phyloP scores from a whole-genome alignment of 2,113 vertebrate genomes.

The Nettapus auritus region DNA sequence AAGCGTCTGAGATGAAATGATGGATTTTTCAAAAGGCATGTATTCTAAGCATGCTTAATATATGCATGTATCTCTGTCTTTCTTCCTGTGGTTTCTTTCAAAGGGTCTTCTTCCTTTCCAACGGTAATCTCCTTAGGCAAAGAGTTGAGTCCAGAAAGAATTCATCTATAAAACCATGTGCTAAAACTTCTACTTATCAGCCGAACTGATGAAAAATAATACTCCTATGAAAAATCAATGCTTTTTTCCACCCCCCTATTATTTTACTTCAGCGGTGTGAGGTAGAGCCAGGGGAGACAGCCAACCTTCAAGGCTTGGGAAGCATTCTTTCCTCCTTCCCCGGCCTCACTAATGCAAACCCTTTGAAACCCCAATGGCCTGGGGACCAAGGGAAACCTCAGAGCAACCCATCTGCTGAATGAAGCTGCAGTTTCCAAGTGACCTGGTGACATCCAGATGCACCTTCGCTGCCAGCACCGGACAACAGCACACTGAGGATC shows the following conservation, averaged over 20 bases:
- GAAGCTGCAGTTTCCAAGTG: background rate
- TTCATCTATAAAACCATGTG: background rate
- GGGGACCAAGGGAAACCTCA: background rate
- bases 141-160: background rate
- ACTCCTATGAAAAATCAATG: background rate
- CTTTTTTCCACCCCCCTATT: background rate
- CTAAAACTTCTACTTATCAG: background rate
- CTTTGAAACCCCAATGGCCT: background rate
- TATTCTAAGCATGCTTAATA: slow-evolving; percentile 29
- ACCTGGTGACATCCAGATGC: background rate
- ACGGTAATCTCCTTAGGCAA: slow-evolving; percentile 18
- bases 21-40: slow-evolving; percentile 19
- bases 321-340: background rate
- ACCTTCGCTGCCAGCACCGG: background rate
- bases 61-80: background rate
- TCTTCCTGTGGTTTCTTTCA: slow-evolving; percentile 36
- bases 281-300: background rate
- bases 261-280: background rate
- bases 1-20: slow-evolving; percentile 1
- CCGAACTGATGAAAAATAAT: background rate
- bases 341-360: background rate
- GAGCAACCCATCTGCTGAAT: background rate
- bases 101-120: background rate
- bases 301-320: background rate
- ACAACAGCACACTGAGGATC: background rate